These are phyloP conservation scores for Unio delphinus DNA, from an alignment of 2,888 invertebrate genomes.

Conservation along the genomic window DNA sequence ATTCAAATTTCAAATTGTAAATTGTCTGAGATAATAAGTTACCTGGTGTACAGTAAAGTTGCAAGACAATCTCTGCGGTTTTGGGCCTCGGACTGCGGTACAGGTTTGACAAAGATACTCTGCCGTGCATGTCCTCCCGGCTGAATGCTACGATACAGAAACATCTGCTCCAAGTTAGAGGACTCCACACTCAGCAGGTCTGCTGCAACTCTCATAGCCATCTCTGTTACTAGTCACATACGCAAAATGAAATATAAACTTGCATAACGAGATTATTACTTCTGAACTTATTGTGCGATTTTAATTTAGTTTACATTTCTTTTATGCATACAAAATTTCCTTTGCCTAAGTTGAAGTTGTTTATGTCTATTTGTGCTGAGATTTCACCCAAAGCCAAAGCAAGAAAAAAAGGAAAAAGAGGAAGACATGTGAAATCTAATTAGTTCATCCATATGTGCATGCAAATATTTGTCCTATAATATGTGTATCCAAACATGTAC, in stretches of 20 bases:
- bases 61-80: conserved; percentile 60
- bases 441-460: too few relatives aligned
- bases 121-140: conserved; percentile 43
- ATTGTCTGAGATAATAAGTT: background rate
- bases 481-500: too few relatives aligned
- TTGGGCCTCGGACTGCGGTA: conserved; percentile 47
- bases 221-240: conserved; percentile 16
- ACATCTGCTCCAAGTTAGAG: conserved; percentile 40
- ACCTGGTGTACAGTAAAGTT: conserved; percentile 64
- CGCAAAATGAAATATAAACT: background rate
- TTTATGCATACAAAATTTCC: too few relatives aligned
- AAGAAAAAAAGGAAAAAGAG: too few relatives aligned
- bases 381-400: too few relatives aligned
- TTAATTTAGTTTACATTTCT: too few relatives aligned
- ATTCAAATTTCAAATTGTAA: too few relatives aligned
- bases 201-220: conserved; percentile 21
- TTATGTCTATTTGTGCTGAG: too few relatives aligned
- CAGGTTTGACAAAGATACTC: conserved; percentile 63
- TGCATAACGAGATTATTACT: background rate
- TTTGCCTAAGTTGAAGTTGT: too few relatives aligned
- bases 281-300: too few relatives aligned
- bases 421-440: too few relatives aligned
- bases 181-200: conserved; percentile 49
- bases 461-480: too few relatives aligned
- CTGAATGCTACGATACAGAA: conserved; percentile 55